A percentile compares a stretch with the other conserved stretches of the same genome.
phyloP scores from a whole-genome alignment of 2,797 vertebrate species.

The Hypotaenidia philippensis region DNA sequence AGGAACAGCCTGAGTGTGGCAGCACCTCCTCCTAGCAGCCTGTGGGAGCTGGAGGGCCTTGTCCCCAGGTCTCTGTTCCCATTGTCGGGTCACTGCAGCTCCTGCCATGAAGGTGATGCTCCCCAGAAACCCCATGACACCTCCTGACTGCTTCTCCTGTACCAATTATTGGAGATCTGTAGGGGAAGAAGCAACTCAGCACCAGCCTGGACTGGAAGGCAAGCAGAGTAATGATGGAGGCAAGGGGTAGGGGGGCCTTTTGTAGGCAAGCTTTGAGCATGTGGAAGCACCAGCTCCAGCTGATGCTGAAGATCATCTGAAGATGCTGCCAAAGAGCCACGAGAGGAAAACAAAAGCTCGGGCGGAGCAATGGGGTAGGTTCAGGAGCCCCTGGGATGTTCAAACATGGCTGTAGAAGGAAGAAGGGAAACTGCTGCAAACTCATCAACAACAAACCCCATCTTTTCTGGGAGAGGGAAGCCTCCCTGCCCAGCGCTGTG shows the following conservation, averaged over 20 bases:
- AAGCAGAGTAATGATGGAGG: neutral
- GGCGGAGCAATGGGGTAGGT: neutral
- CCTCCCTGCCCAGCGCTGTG: neutral
- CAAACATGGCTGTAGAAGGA: neutral
- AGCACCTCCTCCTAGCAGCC: neutral
- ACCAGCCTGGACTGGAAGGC: neutral
- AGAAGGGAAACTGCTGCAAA: neutral
- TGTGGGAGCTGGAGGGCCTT: neutral
- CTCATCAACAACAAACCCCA: neutral
- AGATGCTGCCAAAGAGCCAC: neutral
- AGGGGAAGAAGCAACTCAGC: neutral
- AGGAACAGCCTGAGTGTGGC: neutral
- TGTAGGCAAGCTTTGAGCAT: neutral
- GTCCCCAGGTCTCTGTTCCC: neutral
- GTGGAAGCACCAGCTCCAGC: accelerated
- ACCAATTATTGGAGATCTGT: neutral
- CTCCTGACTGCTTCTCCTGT: neutral
- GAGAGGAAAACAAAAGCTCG: neutral
- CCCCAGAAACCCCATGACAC: neutral
- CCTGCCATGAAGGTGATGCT: neutral
- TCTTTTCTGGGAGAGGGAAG: neutral
- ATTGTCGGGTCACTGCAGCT: neutral
- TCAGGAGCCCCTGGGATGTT: neutral
- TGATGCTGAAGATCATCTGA: neutral
- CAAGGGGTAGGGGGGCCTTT: neutral